These are phyloP conservation scores for Baronia brevicornis DNA, from an alignment of 2,888 invertebrate species.

Conservation along the genomic window DNA sequence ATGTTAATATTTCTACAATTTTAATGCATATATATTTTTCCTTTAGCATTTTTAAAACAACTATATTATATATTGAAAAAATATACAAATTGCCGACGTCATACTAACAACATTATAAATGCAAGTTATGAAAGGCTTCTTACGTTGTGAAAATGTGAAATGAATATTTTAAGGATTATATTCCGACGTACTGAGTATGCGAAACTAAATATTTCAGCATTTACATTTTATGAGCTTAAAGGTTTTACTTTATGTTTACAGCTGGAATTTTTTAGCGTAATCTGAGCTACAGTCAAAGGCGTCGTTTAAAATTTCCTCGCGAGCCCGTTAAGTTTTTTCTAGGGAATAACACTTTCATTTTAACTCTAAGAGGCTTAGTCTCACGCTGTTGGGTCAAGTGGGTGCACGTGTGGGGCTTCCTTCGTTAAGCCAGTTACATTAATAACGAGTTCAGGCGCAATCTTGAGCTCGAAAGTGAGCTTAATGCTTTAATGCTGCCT, in stretches of 20 bases:
- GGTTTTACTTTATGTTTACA: conserved; percentile 13
- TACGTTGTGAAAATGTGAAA: too few species aligned
- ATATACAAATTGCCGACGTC: too few species aligned
- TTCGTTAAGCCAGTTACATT: conserved; percentile 51
- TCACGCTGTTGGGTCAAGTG: conserved; percentile 58
- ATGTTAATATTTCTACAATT: too few species aligned
- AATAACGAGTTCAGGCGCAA: conserved; percentile 27
- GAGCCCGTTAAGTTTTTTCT: conserved; percentile 17
- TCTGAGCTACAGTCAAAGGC: conserved; percentile 14
- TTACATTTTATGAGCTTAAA: conserved; percentile 10
- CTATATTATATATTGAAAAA: too few species aligned
- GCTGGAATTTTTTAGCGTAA: conserved; percentile 16
- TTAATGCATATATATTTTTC: too few species aligned
- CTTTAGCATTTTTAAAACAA: too few species aligned
- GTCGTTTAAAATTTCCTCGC: conserved; percentile 11
- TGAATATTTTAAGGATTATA: too few species aligned
- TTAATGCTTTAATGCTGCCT: conserved; percentile 4
- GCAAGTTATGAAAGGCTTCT: too few species aligned
- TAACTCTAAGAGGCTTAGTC: conserved; percentile 46
- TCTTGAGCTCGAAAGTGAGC: conserved; percentile 7
- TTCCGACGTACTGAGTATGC: too few species aligned
- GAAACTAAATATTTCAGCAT: too few species aligned
- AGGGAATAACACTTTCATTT: conserved; percentile 29
- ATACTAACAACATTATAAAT: too few species aligned
- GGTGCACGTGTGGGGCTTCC: conserved; percentile 42